Base-by-base conservation (phyloP, 2,888 invertebrate species). In the Stratiomys singularior region DNA sequence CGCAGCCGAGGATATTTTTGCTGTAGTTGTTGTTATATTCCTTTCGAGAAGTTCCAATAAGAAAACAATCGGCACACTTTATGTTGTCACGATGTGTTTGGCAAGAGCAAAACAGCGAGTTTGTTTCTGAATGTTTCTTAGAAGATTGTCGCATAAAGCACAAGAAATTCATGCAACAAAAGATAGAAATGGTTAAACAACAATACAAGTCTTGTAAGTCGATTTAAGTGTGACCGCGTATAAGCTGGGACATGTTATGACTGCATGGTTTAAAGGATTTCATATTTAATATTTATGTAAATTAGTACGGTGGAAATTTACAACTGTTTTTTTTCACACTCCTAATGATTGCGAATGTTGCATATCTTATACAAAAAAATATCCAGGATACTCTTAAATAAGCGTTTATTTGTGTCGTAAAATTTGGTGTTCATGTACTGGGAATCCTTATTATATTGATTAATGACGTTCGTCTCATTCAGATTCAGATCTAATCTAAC, bases 101-200 rank as follows among this genome's bases (percentile, higher is more conserved):
- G 52, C 47, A n/a, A 67, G 18, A 37, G 11, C 47, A 7, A 15
- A 23, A 4, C 3, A 13, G 47, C 28, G 15, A 25, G n/a, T 21
- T 15, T 52, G 37, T 71, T 23, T 71, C 18, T 67, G 23, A n/a
- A 46, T 71, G 47, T 71, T 71, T 71, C 71, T 71, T 47, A 71
- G 71, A 71, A 71, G 13, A 71, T 71, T 71, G 71, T 71, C 71
- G 71, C 71, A 47, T 71, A 47, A 71, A 71, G 52, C 52, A 47
- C 5, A 47, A 47, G 47, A 71, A 71, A 30, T 30, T 27, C 13
- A 25, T 47, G 71, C 23, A 23, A 27, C 71, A 30, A 64, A 13
- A 30, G 64, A 21, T 15, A 11, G 30, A 30, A 64, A 28, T 64
- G 28, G 15, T 37, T 3, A 28, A 27, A 64, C 64, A 64, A 28